Base-by-base conservation (phyloP, 2,888 invertebrate species). In the Sarcophaga variegata region DNA sequence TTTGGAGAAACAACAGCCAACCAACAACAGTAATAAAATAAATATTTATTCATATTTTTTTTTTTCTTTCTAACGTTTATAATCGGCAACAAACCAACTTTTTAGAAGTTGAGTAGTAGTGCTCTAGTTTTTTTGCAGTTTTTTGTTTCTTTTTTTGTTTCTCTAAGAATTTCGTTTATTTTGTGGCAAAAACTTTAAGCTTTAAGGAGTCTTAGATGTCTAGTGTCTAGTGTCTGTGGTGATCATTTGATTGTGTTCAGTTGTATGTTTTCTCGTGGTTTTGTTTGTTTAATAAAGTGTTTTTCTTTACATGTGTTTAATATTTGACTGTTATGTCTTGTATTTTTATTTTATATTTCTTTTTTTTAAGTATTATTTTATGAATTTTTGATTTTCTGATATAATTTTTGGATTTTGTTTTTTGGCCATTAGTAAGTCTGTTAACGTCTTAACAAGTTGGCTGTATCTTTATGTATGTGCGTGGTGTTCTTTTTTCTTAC, bases 221-320 rank as follows among this genome's bases (percentile, higher is more conserved):
- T 14, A 17, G 4, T 70, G 8, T 62, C 12, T 63, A 49, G 25
- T 81, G 67, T 22, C 67, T 64, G 20, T 63, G 20, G 70, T 54
- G 59, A 66, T 74, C 45, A 66, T 8, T 25, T 45, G 59, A 17
- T 77, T 47, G 54, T 45, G 20, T 20, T 22, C n/a, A 62, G 25
- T 17, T 69, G 0, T 27, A 2, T 45, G 11, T 37, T 59, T 70
- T 63, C 49, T 14, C 45, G 12, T 14, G 27, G 25, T 45, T 77
- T 60, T 63, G 27, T 79, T 79, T n/a, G 64, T 64, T 77, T 54
- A 64, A 82, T 77, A 71, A 82, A 83, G 66, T 72, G 66, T 71
- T 59, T 66, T 77, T 66, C 22, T 71, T 70, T 59, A 59, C 81
- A 59, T 64, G 17, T 66, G 59, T 77, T 66, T 27, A 37, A 71